Percentiles rank a stretch among this genome's conserved stretches.
phyloP scores from a whole-genome alignment of 1,140 invertebrate genomes.

The Mamestra configurata region DNA sequence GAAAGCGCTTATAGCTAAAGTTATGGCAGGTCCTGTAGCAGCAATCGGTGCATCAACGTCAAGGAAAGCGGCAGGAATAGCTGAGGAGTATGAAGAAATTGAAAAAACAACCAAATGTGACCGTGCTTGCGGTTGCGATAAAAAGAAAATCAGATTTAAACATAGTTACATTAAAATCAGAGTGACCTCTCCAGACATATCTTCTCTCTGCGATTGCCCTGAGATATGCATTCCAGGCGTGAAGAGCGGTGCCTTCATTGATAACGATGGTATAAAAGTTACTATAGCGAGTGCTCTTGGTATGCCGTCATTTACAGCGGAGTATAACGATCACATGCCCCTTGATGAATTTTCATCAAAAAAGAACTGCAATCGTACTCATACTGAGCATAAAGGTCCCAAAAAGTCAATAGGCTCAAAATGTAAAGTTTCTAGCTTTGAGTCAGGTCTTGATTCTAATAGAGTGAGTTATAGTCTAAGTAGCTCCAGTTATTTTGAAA shows the following conservation, averaged over 20 bases:
- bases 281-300: conserved; percentile 69
- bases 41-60: conserved; percentile 50
- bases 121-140: conserved; percentile 74
- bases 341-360: background rate
- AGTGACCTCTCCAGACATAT: conserved; percentile 77
- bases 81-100: conserved; percentile 68
- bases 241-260: conserved; percentile 69
- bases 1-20: conserved; percentile 52
- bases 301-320: conserved; percentile 49
- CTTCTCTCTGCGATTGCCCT: conserved; percentile 72
- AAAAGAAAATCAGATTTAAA: conserved; percentile 79
- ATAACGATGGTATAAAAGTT: conserved; percentile 77
- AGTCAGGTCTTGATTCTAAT: background rate
- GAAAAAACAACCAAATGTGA: conserved; percentile 73
- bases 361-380: too few species aligned
- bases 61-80: conserved; percentile 59
- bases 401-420: background rate
- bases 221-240: conserved; percentile 75
- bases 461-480: background rate
- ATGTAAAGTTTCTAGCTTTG: background rate
- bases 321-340: background rate
- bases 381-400: too few species aligned
- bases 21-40: conserved; percentile 7
- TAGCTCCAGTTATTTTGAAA: background rate
- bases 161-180: conserved; percentile 79